phyloP scores from a whole-genome alignment of 2,888 invertebrate species.

The Rhingia rostrata region DNA sequence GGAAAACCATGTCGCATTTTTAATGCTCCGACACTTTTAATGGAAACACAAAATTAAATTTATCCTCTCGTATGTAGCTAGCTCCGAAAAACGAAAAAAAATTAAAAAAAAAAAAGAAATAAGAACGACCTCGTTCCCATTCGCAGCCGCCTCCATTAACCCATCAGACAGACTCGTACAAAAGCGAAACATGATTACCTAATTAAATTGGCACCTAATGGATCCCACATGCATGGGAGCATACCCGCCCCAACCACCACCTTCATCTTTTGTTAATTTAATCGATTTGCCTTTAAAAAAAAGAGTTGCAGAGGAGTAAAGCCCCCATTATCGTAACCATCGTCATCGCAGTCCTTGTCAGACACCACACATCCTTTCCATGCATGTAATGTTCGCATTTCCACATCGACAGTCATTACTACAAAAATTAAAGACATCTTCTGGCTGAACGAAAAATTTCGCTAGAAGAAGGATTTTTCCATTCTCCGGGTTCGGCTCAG shows the following conservation, averaged over 20 bases:
- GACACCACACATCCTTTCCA: constrained; percentile 20
- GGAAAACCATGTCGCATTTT: neutral
- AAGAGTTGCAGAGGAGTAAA: constrained; percentile 38
- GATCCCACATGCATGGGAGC: constrained; percentile 25
- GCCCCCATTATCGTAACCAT: constrained; percentile 38
- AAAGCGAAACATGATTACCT: constrained; percentile 66
- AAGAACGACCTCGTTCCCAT: constrained; percentile 47
- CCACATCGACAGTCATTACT: constrained; percentile 57
- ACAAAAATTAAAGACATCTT: constrained; percentile 65
- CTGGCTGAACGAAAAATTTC: constrained; percentile 2
- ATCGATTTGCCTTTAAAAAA: constrained; percentile 51
- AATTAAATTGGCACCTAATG: constrained; percentile 69
- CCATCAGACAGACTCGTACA: constrained; percentile 41
- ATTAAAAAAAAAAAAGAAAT: constrained; percentile 11
- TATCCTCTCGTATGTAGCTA: neutral
- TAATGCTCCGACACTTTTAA: neutral
- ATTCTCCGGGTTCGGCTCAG: constrained; percentile 14
- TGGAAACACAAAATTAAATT: constrained; percentile 14
- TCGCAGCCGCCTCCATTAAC: constrained; percentile 36
- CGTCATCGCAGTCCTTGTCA: constrained; percentile 24
- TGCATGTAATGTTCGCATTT: constrained; percentile 17
- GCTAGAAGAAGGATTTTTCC: constrained; percentile 31
- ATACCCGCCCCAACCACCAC: neutral
- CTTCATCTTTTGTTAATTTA: constrained; percentile 58
- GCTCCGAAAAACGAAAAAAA: neutral